Percentiles rank a stretch among this genome's conserved stretches.
These are phyloP conservation scores for Radopholus similis DNA, from an alignment of 1,140 invertebrate genomes.

Conservation along the genomic window DNA sequence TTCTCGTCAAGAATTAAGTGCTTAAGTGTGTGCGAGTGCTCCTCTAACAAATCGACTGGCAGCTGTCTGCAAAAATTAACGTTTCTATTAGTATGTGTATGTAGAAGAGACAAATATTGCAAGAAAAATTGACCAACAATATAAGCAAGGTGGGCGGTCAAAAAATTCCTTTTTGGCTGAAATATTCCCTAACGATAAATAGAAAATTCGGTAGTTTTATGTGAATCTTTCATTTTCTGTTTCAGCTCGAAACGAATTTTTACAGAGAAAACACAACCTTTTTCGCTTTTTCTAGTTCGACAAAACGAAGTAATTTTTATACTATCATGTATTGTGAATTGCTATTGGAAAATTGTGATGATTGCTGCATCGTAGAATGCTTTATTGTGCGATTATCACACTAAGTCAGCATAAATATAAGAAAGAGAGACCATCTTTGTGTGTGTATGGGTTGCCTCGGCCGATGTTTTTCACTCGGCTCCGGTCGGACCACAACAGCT, in stretches of 20 bases:
- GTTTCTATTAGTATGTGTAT: not conserved
- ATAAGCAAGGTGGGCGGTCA: too few species aligned
- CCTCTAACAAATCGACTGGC: slow-evolving; percentile 9
- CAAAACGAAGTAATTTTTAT: not conserved
- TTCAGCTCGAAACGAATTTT: too few species aligned
- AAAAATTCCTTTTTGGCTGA: not conserved
- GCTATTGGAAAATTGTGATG: not conserved
- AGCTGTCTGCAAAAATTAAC: slow-evolving; percentile 9
- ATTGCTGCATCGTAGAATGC: not conserved
- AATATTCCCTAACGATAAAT: too few species aligned
- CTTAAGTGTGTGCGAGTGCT: slow-evolving; percentile 26
- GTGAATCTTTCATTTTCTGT: too few species aligned
- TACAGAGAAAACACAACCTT: not conserved
- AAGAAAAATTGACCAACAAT: not conserved
- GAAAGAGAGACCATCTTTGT: too few species aligned
- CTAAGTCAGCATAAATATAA: too few species aligned
- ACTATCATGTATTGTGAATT: not conserved
- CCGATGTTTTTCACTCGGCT: slow-evolving; percentile 1
- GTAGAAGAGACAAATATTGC: not conserved
- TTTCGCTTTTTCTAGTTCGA: not conserved
- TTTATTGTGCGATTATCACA: too few species aligned
- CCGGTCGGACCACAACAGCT: not conserved
- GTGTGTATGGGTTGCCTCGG: too few species aligned
- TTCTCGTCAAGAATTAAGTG: slow-evolving; percentile 47
- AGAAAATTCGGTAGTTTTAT: too few species aligned